phyloP scores from a whole-genome alignment of 2,797 vertebrate genomes.

The Dryobates pubescens region DNA sequence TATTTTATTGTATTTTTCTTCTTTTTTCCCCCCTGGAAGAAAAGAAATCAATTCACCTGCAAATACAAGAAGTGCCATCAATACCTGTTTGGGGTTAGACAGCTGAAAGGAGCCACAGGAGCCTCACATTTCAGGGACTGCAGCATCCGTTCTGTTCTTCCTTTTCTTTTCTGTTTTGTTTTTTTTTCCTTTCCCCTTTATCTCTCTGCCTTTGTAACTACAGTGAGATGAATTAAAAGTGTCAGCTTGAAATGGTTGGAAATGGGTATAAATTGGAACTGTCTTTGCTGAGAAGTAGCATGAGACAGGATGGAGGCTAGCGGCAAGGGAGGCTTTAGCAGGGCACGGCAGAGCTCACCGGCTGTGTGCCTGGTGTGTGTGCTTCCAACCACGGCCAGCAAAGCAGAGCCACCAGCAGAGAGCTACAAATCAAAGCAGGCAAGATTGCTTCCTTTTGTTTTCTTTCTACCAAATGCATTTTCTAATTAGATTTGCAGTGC shows the following conservation, averaged over 20 bases:
- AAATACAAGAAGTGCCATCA: not conserved
- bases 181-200: not conserved
- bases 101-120: not conserved
- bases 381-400: not conserved
- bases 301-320: constrained; percentile 1
- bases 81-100: not conserved
- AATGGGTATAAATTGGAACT: constrained; percentile 60
- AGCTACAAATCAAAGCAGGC: not conserved
- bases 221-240: constrained; percentile 53
- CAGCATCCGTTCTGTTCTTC: not conserved
- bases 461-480: not conserved
- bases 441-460: not conserved
- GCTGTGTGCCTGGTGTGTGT: not conserved
- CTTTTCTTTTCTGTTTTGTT: not conserved
- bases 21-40: not conserved
- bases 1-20: not conserved
- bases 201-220: not conserved
- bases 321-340: constrained; percentile 21
- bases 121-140: not conserved
- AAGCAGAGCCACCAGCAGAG: not conserved
- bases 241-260: constrained; percentile 55
- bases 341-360: accelerated
- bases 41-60: not conserved
- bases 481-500: not conserved
- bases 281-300: constrained; percentile 30